These are phyloP conservation scores for Serripes groenlandicus DNA, from an alignment of 2,888 invertebrate species.

Conservation along the genomic window DNA sequence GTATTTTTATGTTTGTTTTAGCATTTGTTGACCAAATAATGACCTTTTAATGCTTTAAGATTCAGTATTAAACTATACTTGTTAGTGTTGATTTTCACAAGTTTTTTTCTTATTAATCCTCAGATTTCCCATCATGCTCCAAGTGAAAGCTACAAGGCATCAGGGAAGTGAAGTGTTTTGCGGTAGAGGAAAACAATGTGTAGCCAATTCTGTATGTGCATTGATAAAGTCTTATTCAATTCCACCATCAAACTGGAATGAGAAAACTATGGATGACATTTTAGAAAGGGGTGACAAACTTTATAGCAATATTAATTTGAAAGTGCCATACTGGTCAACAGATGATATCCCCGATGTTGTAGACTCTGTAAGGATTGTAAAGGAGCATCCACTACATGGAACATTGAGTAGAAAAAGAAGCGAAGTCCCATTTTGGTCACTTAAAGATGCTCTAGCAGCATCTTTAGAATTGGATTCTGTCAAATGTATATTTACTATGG, in stretches of 20 bases:
- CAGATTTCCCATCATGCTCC: slow-evolving; percentile 2
- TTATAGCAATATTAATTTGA: not conserved
- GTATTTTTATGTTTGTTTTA: too few relatives aligned
- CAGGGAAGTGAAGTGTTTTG: slow-evolving; percentile 14
- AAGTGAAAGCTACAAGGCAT: slow-evolving; percentile 11
- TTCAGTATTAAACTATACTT: too few relatives aligned
- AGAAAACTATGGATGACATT: slow-evolving; percentile 7
- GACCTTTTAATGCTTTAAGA: too few relatives aligned
- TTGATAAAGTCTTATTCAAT: not conserved
- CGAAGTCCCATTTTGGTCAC: not conserved
- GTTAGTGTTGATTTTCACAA: too few relatives aligned
- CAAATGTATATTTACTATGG: slow-evolving; percentile 13
- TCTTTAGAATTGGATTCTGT: not conserved
- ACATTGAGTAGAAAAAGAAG: not conserved
- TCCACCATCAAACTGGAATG: slow-evolving; percentile 17
- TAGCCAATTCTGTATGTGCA: slow-evolving; percentile 24
- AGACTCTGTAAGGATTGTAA: not conserved
- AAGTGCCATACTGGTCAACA: slow-evolving; percentile 23
- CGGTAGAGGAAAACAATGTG: slow-evolving; percentile 28
- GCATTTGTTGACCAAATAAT: too few relatives aligned
- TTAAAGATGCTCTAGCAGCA: not conserved
- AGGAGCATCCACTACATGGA: not conserved
- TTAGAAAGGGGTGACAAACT: slow-evolving; percentile 13
- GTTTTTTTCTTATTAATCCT: too few relatives aligned
- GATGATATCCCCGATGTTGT: slow-evolving; percentile 12